A percentile compares a stretch with the other conserved stretches of the same genome.
Conservation (phyloP, 2,113 vertebrate species). For the Zosterops lateralis region DNA sequence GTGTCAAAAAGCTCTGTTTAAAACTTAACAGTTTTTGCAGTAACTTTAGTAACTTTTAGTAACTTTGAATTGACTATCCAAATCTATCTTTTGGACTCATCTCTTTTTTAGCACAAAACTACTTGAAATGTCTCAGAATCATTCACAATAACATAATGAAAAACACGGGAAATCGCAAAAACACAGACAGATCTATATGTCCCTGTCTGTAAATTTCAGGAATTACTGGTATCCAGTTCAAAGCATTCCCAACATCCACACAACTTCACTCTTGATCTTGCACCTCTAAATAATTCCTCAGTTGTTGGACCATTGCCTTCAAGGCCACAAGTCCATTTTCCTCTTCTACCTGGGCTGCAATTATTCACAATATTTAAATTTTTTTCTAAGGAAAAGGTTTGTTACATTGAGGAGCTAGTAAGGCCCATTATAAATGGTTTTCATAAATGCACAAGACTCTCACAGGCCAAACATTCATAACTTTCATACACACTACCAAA, state of each 20-base stretch:
- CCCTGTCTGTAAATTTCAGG: background rate
- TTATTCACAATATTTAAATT: fast-evolving
- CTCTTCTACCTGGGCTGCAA: background rate
- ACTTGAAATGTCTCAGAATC: background rate
- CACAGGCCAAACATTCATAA: background rate
- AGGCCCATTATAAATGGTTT: background rate
- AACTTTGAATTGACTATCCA: too few relatives aligned
- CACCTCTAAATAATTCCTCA: background rate
- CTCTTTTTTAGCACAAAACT: background rate
- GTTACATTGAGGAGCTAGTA: background rate
- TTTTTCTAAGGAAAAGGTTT: background rate
- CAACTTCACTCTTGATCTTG: background rate
- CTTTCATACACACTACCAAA: background rate
- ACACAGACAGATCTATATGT: background rate
- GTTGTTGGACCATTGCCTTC: background rate
- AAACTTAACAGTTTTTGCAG: background rate
- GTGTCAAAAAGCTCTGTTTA: background rate
- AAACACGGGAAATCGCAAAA: background rate
- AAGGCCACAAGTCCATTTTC: background rate
- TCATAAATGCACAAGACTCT: background rate
- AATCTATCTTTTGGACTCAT: background rate
- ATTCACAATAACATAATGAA: background rate
- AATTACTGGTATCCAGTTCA: background rate
- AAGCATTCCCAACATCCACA: background rate
- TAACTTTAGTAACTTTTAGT: background rate